Evolutionary conservation across 2,888 invertebrate genomes (phyloP), one percentile per base, ranked within the genome.

Genomic region (Formica aserva): DNA sequence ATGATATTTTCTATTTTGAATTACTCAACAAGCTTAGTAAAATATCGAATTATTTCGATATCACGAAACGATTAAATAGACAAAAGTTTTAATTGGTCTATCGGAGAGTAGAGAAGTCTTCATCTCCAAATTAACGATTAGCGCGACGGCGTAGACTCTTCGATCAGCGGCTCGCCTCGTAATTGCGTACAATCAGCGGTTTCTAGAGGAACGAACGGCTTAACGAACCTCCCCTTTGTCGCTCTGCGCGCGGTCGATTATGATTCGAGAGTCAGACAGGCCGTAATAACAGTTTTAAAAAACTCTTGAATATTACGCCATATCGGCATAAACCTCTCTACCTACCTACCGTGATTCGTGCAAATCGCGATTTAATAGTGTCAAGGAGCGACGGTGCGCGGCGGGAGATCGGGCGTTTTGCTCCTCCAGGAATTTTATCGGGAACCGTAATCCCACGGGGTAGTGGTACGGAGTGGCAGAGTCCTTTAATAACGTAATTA

Each of bases 401-500:
- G 75, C 62, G 60, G 69, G 67, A 74, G 38, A 29, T 52, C 76
- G 80, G 67, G 69, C 83, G 83, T 75, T 83, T 85, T 77, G 62
- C 84, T 84, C 63, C 74, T 85, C 62, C 69, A 84, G 85, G 83
- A 88, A 85, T 90, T 90, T 87, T 87, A 90, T 90, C 87, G 86
- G 71, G 84, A 85, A 74, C 83, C 74, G 85, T 90, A 90, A 89
- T 91, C 89, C 86, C 41, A 76, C 52, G 32, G 74, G 83, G 74
- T 52, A n/a, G n/a, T 80, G 76, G 84, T 57, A 72, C 76, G 67
- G 75, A 66, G 41, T 62, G 38, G 83, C 80, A 75, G 35, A 83
- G 89, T 88, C 83, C 86, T 89, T 92, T 91, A 90, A 91, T 88
- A 90, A 90, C 88, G 87, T 92, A 92, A 92, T 92, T 92, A 92